Base-by-base conservation (phyloP, 2,797 vertebrate genomes). In the Ctenopoma multispine region DNA sequence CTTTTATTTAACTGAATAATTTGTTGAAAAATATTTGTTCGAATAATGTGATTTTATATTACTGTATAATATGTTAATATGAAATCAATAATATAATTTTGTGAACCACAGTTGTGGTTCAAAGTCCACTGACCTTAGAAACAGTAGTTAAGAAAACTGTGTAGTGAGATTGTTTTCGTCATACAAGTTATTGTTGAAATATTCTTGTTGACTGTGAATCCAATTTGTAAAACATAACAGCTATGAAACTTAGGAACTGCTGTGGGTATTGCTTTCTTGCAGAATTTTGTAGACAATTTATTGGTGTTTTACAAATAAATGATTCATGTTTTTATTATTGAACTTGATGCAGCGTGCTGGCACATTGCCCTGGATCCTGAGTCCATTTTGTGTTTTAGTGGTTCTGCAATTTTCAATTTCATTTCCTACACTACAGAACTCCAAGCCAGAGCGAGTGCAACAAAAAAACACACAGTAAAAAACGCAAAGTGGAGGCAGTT, bases 331-430 rank as follows among this genome's bases (percentile, higher is more conserved):
- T 69, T 81, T 70, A 55, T 81, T 65, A 87, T 80, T 81, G 65
- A 71, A 46, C 50, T 71, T 77, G 53, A 86, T 60, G 48, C 57
- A 68, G 63, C 66, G 21, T 40, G 58, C 56, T 87, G 80, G 58
- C 63, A n/a, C 40, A 23, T 17, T 69, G 44, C 75, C 51, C 31
- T 0, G 4, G 66, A 69, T 68, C 63, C 58, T n/a, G 27, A 72
- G 79, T 82, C 74, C 74, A 82, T 73, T 80, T 72, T 81, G 56
- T 57, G 41, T 67, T 79, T 78, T 48, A 72, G 66, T 53, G 65
- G 57, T 47, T 82, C 60, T 56, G 55, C 78, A 63, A 80, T 83
- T 87, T 87, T 79, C 49, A 47, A 70, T 85, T 85, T 78, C 21
- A 65, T 80, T 82, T 84, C 69, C 77, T 56, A 59, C 63, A 75